Evolutionary conservation across 2,888 invertebrate genomes (phyloP).

Genomic region (Sussaba pulchella): DNA sequence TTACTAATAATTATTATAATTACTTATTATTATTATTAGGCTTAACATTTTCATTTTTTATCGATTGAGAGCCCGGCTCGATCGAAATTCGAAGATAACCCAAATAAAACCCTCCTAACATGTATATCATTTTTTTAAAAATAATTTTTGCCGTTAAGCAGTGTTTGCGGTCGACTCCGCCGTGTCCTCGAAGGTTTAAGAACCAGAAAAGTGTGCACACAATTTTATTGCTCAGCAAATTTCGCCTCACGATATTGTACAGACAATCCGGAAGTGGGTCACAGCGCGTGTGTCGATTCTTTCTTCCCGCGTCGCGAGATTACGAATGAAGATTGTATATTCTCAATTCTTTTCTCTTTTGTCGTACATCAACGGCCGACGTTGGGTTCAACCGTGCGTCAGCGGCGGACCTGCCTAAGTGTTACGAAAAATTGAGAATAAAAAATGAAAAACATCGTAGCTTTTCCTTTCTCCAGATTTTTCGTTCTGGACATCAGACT

Average conservation of each 20-base stretch:
- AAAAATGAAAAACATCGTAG: conserved; percentile 67
- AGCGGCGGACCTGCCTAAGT: too few species aligned
- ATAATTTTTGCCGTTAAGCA: not conserved
- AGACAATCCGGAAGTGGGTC: conserved; percentile 72
- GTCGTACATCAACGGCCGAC: not conserved
- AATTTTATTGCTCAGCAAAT: conserved; percentile 17
- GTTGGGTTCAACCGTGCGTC: not conserved
- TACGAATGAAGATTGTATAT: not conserved
- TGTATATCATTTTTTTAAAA: too few species aligned
- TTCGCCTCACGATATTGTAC: not conserved
- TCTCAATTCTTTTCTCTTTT: conserved; percentile 7
- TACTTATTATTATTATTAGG: too few species aligned
- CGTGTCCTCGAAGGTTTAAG: conserved; percentile 5
- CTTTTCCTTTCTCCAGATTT: conserved; percentile 77
- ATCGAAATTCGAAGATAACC: too few species aligned
- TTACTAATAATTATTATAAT: too few species aligned
- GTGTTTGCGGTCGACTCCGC: not conserved
- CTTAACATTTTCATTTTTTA: too few species aligned
- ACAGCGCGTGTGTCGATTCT: conserved; percentile 67
- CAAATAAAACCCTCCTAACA: too few species aligned
- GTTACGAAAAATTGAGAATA: conserved; percentile 14
- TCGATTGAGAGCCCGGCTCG: too few species aligned
- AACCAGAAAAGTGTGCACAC: not conserved
- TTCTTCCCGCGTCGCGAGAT: conserved; percentile 1
- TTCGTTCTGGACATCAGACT: conserved; percentile 59